Base-by-base conservation (phyloP, 2,113 vertebrate species). In the Mixornis gularis region DNA sequence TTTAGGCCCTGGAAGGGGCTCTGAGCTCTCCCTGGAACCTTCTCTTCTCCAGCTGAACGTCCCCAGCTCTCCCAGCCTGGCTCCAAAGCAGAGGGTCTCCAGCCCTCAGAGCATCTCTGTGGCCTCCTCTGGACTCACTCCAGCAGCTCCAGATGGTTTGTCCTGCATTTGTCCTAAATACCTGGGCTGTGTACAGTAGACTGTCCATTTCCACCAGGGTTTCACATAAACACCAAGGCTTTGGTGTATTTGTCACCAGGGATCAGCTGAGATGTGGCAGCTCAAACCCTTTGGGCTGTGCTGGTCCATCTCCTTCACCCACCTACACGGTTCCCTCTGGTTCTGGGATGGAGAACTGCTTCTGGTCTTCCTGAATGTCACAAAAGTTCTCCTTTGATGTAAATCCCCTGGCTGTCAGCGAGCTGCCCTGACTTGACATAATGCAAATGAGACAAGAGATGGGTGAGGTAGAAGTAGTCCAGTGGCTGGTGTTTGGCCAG, bases 31-130 rank as follows among this genome's bases (percentile, higher is more conserved):
- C n/a, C 44, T 30, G 38, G 34, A 59, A 13, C 29, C 21, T 87
- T 73, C 36, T 27, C 21, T 87, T 73, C 36, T 27, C 8, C n/a
- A 65, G 32, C 1, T 29, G 68, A 73, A 0, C 20, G 13, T 3
- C 19, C 24, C 40, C 62, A 81, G 46, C 46, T 60, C n/a, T 74
- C 27, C 36, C 40, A 68, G 24, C 16, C 52, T 52, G 40, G 19
- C 29, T 34, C 36, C 65, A 48, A 29, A 63, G 48, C 73, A 63
- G 43, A 65, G 68, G 29, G 36, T 5, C 51, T 65, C 11, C 46
- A 60, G 40, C 29, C 25, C 40, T 88, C 0, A 0, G 7, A 21
- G 34, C 40, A 55, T 1, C 30, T 55, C 40, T 0, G 0, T 19
- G 78, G 14, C 34, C 26, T 55, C 26, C 26, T 48, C 34, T 49